Evolutionary conservation across 2,113 vertebrate genomes (phyloP).

Genomic region (Bubalus kerabau): DNA sequence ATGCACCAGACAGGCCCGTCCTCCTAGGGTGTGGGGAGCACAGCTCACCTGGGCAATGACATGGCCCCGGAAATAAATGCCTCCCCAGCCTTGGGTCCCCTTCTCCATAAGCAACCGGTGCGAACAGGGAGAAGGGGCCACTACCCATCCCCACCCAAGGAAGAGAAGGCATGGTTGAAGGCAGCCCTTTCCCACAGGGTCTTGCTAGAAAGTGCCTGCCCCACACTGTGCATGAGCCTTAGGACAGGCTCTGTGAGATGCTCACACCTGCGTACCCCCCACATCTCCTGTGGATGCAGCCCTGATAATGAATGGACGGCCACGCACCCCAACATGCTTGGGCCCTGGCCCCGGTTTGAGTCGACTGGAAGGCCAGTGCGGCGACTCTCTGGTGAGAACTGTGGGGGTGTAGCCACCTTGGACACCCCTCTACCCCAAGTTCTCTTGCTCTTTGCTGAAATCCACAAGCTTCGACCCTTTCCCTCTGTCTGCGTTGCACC

Average conservation of each 20-base stretch:
- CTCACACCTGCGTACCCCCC: fast-evolving
- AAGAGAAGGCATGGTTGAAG: background rate
- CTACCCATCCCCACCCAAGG: background rate
- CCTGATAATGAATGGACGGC: background rate
- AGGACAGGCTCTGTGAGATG: background rate
- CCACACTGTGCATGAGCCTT: fast-evolving
- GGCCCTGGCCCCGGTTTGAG: background rate
- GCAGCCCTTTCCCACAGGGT: fast-evolving
- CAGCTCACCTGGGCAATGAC: background rate
- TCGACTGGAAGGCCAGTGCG: background rate
- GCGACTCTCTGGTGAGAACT: background rate
- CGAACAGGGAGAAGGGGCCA: fast-evolving
- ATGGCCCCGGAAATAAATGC: fast-evolving
- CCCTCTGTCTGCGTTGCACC: background rate
- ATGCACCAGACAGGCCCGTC: fast-evolving
- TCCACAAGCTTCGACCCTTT: background rate
- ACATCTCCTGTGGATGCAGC: background rate
- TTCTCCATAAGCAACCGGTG: background rate
- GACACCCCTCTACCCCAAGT: too few species aligned
- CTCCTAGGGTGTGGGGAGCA: too few species aligned
- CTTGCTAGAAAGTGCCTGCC: background rate
- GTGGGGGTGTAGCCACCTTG: background rate
- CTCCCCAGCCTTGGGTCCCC: background rate
- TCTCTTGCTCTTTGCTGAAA: background rate
- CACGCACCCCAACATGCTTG: fast-evolving